Evolutionary conservation across 2,113 vertebrate genomes (phyloP).

Genomic region (Dissostichus mawsoni): DNA sequence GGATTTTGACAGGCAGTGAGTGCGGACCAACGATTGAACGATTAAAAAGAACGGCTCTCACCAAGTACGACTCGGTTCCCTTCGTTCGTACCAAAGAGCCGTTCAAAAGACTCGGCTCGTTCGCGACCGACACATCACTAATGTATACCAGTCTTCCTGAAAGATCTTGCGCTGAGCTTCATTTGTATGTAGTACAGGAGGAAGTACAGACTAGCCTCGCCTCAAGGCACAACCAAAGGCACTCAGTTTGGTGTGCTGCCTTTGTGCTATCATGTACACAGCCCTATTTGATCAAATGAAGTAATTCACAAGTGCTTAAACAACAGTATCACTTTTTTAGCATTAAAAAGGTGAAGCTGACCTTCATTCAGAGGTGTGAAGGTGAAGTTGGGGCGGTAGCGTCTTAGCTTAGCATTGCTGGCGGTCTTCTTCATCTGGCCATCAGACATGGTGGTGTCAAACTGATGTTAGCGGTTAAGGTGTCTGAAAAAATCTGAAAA

Average conservation of each 20-base stretch:
- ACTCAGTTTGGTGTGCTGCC: not conserved
- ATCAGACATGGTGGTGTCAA: conserved; percentile 87
- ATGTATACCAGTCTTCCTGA: no score
- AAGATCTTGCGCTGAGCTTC: no score
- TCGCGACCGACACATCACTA: no score
- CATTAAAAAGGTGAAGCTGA: conserved; percentile 58
- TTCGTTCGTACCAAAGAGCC: no score
- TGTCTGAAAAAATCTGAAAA: no score
- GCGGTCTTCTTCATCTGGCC: conserved; percentile 94
- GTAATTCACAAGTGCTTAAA: not conserved
- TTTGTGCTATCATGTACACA: not conserved
- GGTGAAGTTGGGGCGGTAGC: conserved; percentile 85
- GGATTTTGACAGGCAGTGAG: no score
- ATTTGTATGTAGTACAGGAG: not conserved
- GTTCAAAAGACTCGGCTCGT: no score
- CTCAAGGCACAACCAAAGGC: not conserved
- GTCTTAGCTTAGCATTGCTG: conserved; percentile 88
- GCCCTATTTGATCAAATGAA: no score
- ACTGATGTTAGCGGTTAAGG: conserved; percentile 86
- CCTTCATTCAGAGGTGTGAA: conserved; percentile 91
- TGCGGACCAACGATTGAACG: no score
- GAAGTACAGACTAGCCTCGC: not conserved
- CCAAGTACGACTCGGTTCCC: no score
- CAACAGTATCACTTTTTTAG: not conserved
- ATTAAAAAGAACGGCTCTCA: no score